A percentile compares a stretch with the other conserved stretches of the same genome.
These are phyloP conservation scores for Colletes collaris DNA, from an alignment of 2,888 invertebrate genomes.

Conservation along the genomic window DNA sequence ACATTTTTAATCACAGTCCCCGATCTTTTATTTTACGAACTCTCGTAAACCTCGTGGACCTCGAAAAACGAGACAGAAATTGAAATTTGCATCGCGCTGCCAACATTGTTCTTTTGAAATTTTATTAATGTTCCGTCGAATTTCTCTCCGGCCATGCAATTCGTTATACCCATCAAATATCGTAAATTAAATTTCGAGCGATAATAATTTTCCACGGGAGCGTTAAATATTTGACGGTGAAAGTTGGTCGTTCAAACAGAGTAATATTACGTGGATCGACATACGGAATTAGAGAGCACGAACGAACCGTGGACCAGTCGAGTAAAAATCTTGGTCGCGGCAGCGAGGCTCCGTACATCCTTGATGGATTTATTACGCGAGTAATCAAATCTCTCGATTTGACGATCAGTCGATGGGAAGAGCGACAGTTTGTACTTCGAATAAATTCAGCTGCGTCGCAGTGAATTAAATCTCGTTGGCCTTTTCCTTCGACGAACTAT, in stretches of 20 bases:
- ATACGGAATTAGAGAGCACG: constrained; percentile 8
- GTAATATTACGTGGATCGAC: constrained; percentile 15
- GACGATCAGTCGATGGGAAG: constrained; percentile 7
- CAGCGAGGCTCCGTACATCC: constrained; percentile 1
- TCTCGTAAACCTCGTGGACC: too few relatives aligned
- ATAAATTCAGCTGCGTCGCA: background rate
- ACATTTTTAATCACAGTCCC: too few relatives aligned
- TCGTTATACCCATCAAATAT: background rate
- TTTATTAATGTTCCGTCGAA: background rate
- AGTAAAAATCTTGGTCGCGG: background rate
- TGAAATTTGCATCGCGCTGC: too few relatives aligned
- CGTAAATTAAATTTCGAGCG: background rate
- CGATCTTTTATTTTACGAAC: too few relatives aligned
- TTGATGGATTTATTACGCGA: constrained; percentile 16
- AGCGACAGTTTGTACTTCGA: background rate
- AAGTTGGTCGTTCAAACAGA: constrained; percentile 26
- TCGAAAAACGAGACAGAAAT: too few relatives aligned
- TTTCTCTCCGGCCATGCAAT: background rate
- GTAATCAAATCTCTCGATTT: constrained; percentile 15
- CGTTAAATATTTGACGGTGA: constrained; percentile 14
- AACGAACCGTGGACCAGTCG: background rate
- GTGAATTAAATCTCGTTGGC: too few relatives aligned
- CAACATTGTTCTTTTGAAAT: too few relatives aligned
- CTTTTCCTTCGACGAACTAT: too few relatives aligned
- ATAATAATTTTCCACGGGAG: constrained; percentile 16